These are phyloP conservation scores for Trachymyrmex septentrionalis DNA, from an alignment of 1,140 invertebrate genomes.

Conservation along the genomic window DNA sequence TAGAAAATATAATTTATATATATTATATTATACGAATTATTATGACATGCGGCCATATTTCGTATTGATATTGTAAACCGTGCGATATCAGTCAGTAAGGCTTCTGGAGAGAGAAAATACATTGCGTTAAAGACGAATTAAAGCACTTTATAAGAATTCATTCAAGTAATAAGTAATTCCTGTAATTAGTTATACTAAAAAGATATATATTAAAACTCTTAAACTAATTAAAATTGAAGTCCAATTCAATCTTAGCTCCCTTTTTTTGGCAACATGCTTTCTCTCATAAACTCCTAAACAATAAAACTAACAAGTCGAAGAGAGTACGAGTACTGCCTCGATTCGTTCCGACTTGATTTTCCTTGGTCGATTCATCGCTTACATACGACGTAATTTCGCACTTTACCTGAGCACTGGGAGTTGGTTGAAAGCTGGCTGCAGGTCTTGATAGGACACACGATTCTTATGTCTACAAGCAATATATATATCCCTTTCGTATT, in stretches of 20 bases:
- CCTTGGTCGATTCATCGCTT: neutral
- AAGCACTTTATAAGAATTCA: neutral
- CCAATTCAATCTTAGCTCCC: neutral
- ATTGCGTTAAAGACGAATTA: neutral
- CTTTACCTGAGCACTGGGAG: constrained; percentile 90
- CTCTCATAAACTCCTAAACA: neutral
- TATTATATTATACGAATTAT: neutral
- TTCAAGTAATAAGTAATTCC: neutral
- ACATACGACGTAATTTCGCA: constrained; percentile 54
- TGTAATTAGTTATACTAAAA: neutral
- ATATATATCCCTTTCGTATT: constrained; percentile 65
- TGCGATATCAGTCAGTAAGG: neutral
- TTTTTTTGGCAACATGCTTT: neutral
- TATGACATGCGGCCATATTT: neutral
- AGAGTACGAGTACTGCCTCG: neutral
- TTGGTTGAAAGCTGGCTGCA: constrained; percentile 90
- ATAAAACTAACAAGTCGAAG: constrained; percentile 18
- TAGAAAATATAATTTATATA: neutral
- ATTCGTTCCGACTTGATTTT: constrained; percentile 14
- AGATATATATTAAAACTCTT: neutral
- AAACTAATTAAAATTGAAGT: neutral
- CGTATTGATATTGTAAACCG: neutral
- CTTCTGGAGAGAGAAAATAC: neutral
- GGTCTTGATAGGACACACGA: constrained; percentile 91
- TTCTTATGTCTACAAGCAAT: constrained; percentile 89